Base-by-base conservation (phyloP, 2,113 vertebrate species). In the Piaya cayana region DNA sequence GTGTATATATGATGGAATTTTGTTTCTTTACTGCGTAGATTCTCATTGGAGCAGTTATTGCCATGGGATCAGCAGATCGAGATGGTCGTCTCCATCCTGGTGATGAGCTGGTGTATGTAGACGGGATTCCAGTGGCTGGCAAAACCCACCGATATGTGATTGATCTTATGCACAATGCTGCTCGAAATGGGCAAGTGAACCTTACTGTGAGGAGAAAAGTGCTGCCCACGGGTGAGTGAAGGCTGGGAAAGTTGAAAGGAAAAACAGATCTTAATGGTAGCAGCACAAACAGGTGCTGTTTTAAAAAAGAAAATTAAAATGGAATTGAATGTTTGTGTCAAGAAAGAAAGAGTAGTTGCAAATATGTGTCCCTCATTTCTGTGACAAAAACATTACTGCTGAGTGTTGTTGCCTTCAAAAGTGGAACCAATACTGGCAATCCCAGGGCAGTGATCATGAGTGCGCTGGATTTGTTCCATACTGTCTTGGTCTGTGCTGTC, bases 121-220 rank as follows among this genome's bases (percentile, higher is more conserved):
- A 99, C 14, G 99, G 99, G 67, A 99, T 99, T 82, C 98, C 98
- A 11, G 99, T 99, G 97, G 98, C 98, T 2, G 99, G 99, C 87
- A 99, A 99, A 97, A 99, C 99, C 5, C 99, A 99, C 97, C 98
- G 99, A 97, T 99, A 99, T 1, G 99, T 99, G 96, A 99, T 99
- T 67, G 99, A 99, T 95, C 98, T 99, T 79, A 99, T 99, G 99
- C 99, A 99, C 86, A 99, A 98, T 0, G 99, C 99, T 56, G 99
- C 99, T 32, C 98, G 99, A 8, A 99, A 99, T 0, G 99, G 99
- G 69, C 99, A 99, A 91, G 99, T 99, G 79, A 99, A 98, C 79
- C 98, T 99, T 97, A 98, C 99, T 96, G 98, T 99, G 97, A 98
- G 99, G 96, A 98, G 99, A 98, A 98, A 99, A 98, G 93, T 98